phyloP scores from a whole-genome alignment of 2,888 invertebrate species.

The Sminthurides aquaticus region DNA sequence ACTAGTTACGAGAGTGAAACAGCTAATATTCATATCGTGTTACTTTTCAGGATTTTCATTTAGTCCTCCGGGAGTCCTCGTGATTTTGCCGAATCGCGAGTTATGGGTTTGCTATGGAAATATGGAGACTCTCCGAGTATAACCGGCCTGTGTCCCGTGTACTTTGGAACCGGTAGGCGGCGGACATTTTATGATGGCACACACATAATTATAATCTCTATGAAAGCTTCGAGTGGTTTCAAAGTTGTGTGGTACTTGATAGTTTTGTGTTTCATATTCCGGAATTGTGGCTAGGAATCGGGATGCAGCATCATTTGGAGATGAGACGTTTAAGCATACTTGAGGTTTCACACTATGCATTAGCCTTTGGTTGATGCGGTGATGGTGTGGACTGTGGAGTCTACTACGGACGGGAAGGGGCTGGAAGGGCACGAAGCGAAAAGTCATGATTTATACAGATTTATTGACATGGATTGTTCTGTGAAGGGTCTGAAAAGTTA shows the following conservation, averaged over 20 bases:
- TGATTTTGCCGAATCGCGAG: background rate
- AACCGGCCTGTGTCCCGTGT: too few species aligned
- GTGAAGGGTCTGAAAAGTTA: conserved; percentile 2
- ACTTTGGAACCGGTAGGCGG: background rate
- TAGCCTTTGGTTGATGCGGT: background rate
- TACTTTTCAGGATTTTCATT: background rate
- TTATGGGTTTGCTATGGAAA: too few species aligned
- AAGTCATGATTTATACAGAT: conserved; percentile 25
- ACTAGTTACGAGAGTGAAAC: too few species aligned
- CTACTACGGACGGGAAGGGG: too few species aligned
- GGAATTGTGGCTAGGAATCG: too few species aligned
- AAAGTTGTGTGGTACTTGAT: too few species aligned
- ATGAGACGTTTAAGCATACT: background rate
- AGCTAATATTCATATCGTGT: background rate
- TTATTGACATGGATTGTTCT: conserved; percentile 18
- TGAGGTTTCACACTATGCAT: conserved; percentile 3
- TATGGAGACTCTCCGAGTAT: too few species aligned
- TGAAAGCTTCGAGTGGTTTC: too few species aligned
- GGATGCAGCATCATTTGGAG: too few species aligned
- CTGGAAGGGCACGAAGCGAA: conserved; percentile 2
- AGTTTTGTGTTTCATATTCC: too few species aligned
- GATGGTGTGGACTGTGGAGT: background rate
- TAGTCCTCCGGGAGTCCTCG: too few species aligned
- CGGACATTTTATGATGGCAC: background rate
- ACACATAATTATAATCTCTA: background rate